Base-by-base conservation (phyloP, 2,113 vertebrate species). In the Axis porcinus region DNA sequence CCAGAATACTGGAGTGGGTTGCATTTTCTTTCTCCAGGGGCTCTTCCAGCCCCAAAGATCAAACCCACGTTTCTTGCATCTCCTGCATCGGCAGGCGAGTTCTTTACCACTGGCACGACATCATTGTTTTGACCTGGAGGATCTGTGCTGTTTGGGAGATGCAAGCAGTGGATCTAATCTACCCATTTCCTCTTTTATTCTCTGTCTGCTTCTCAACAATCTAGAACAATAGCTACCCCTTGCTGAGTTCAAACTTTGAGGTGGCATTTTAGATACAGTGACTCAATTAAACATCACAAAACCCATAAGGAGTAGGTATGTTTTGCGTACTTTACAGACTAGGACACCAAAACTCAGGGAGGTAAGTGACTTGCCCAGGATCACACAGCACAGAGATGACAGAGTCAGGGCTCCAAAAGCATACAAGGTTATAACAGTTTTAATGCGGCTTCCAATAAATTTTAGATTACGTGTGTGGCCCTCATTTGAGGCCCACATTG, bases 111-210 rank as follows among this genome's bases (percentile, higher is more conserved):
- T 23, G 67, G 67, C n/a, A 23, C 4, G 2, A 30, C 40, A 1
- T 47, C n/a, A 2, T 43, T 3, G 4, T 52, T 8, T 8, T 6
- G 21, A 13, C 7, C 54, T 14, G 27, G 11, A 57, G 13, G 28
- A 43, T 40, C 94, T 7, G 36, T 9, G 28, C 57, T 57, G 6
- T 55, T 67, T 36, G 9, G 45, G 16, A 85, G 45, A 23, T 2
- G 25, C 5, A 4, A 2, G 36, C 15, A 2, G 1, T 23, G 8
- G 28, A 14, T 79, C 25, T 21, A 12, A 52, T 4, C 12, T 15
- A 1, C 28, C 4, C 17, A 9, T 15, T 4, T 3, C 54, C 27
- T 33, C 33, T 40, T 43, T 30, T 16, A 36, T 79, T 70, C 43
- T 91, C 47, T 25, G 25, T 43, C 7, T 6, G 27, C 43, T 52